Base-by-base conservation (phyloP, 2,797 vertebrate genomes). In the Hoplostethus mediterraneus region DNA sequence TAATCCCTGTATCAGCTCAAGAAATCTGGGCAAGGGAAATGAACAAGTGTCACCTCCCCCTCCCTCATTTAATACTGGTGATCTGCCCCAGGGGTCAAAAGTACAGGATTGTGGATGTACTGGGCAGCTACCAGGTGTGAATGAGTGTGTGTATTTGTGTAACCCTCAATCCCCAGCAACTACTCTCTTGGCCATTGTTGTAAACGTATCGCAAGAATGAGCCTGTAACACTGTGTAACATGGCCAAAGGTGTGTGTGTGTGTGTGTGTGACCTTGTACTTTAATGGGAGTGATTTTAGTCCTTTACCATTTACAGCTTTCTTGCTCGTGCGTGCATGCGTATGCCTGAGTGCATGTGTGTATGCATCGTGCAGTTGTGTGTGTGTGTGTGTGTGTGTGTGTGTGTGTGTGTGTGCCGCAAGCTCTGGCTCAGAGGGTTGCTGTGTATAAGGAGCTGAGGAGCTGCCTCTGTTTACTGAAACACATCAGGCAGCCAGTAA, bases 401-500 rank as follows among this genome's bases (percentile, higher is more conserved):
- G 36, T 16, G n/a, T 42, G 3, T 36, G 30, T 63, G 48, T 7
- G 33, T 17, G 63, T 5, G 5, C 30, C 51, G 52, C 47, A 45
- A 52, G 63, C 51, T 75, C 14, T 53, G 63, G 79, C 65, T 72
- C 30, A 56, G 57, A 79, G 73, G 30, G 38, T 10, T 67, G 75
- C 53, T 56, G 60, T 73, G 74, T 33, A 31, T 48, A 31, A 61
- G 48, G 38, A 25, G 47, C 33, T 47, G 42, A 28, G 69, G 51
- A 59, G 48, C 61, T 48, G 14, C 67, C 40, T 75, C 14, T 70
- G 81, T 84, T 7, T 79, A 69, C 67, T 75, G 61, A 81, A 75
- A 80, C 13, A 0, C 72, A 42, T 72, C 51, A 80, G 62, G 73
- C 58, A 59, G 67, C 49, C 54, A 64, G 71, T 75, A 84, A 87